These are phyloP conservation scores for Elephas maximus DNA, from an alignment of 2,113 vertebrate genomes.

Conservation along the genomic window DNA sequence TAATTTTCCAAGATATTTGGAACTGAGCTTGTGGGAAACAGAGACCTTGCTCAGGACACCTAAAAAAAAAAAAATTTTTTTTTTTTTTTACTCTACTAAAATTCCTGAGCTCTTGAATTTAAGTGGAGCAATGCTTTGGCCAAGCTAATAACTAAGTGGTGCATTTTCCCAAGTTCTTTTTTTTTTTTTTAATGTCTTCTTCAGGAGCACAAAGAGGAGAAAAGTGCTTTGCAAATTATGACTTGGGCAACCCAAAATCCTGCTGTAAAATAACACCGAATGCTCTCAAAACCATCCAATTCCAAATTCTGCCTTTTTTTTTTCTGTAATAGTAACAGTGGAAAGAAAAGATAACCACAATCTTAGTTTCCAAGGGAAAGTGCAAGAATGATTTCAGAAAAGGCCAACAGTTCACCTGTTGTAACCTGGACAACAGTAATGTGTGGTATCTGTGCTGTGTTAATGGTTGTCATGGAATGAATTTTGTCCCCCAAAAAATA, in stretches of 20 bases:
- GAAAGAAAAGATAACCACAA: neutral
- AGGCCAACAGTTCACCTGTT: neutral
- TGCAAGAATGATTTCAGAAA: neutral
- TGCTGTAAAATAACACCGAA: neutral
- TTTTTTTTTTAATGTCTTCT: neutral
- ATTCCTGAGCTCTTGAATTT: neutral
- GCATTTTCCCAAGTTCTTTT: neutral
- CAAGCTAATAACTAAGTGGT: neutral
- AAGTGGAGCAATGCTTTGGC: neutral
- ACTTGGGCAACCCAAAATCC: neutral
- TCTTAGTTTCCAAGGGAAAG: neutral
- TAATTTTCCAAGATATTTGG: neutral
- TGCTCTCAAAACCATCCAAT: neutral
- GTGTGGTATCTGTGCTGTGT: neutral
- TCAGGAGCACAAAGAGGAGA: neutral
- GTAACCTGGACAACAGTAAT: neutral
- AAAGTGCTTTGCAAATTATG: neutral
- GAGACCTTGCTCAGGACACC: neutral
- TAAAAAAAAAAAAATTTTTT: too few species aligned
- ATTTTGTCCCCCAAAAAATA: too few species aligned
- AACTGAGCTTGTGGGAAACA: neutral
- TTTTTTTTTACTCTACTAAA: neutral
- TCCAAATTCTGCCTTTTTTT: neutral
- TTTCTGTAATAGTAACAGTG: neutral
- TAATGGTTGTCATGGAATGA: neutral